These are phyloP conservation scores for Silurus aristotelis DNA, from an alignment of 2,797 vertebrate species.

Conservation along the genomic window DNA sequence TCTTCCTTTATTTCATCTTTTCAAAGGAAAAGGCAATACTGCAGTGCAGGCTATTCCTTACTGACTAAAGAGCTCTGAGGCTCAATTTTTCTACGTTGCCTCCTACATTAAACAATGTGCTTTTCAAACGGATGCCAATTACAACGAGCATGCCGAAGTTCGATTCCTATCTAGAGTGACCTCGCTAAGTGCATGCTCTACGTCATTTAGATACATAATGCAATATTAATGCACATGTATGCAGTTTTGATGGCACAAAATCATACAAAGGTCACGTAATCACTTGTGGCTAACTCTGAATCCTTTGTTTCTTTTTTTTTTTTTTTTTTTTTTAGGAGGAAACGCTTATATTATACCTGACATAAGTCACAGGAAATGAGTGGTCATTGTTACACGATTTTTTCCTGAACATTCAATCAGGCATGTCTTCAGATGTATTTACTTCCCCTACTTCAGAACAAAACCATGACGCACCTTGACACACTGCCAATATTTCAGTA, in stretches of 20 bases:
- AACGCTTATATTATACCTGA: background rate
- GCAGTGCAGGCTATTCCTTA: background rate
- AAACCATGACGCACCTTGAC: slow-evolving; percentile 26
- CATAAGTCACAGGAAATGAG: background rate
- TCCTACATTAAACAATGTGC: background rate
- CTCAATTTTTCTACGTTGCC: background rate
- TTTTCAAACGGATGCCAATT: too few species aligned
- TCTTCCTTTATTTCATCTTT: background rate
- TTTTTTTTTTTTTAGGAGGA: too few species aligned
- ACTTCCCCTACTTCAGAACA: background rate
- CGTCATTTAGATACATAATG: background rate
- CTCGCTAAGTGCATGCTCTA: background rate
- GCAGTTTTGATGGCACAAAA: too few species aligned
- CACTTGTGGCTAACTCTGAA: too few species aligned
- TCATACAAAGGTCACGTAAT: too few species aligned
- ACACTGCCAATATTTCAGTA: slow-evolving; percentile 34
- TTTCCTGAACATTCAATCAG: background rate
- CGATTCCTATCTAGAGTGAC: background rate
- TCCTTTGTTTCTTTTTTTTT: too few species aligned
- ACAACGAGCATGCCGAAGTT: background rate
- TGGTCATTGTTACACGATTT: background rate
- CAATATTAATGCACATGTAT: background rate
- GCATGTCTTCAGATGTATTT: background rate
- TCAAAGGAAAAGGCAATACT: background rate
- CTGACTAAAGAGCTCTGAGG: background rate